A percentile compares a stretch with the other conserved stretches of the same genome.
Conservation (phyloP, 2,888 invertebrate species). For the Nomada hirtipes region DNA sequence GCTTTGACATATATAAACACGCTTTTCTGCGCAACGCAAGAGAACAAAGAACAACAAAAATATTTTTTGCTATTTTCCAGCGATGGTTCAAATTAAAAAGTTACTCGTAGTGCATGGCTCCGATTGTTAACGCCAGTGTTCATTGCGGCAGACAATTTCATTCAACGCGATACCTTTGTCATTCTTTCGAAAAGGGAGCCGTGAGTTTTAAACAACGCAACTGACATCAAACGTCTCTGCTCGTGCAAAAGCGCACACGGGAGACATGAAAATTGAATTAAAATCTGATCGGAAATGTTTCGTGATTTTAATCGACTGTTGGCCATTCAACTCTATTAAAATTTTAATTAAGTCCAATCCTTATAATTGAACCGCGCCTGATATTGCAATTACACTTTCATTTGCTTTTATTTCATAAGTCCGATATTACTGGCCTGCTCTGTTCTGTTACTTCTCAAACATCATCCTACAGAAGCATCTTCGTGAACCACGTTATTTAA, state of each 20-base stretch:
- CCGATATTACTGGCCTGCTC: not conserved
- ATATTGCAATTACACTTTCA: too few species aligned
- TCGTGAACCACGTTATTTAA: not conserved
- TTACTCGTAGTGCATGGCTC: not conserved
- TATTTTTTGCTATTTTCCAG: constrained; percentile 5
- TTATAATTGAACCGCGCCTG: too few species aligned
- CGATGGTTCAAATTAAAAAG: not conserved
- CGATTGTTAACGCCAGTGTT: constrained; percentile 7
- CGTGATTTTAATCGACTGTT: too few species aligned
- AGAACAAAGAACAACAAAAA: not conserved
- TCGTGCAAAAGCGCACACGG: too few species aligned
- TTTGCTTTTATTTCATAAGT: too few species aligned
- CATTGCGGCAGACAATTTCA: not conserved
- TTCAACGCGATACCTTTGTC: not conserved
- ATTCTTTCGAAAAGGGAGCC: not conserved
- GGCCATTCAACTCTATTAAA: too few species aligned
- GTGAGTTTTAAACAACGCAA: too few species aligned
- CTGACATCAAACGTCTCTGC: too few species aligned
- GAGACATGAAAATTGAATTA: too few species aligned
- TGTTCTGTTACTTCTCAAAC: not conserved
- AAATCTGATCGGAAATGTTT: too few species aligned
- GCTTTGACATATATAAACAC: not conserved
- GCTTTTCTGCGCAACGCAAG: not conserved
- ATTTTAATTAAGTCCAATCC: too few species aligned
- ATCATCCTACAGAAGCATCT: too few species aligned